Evolutionary conservation across 2,113 vertebrate genomes (phyloP).

Genomic region (Tychaedon coryphoeus): DNA sequence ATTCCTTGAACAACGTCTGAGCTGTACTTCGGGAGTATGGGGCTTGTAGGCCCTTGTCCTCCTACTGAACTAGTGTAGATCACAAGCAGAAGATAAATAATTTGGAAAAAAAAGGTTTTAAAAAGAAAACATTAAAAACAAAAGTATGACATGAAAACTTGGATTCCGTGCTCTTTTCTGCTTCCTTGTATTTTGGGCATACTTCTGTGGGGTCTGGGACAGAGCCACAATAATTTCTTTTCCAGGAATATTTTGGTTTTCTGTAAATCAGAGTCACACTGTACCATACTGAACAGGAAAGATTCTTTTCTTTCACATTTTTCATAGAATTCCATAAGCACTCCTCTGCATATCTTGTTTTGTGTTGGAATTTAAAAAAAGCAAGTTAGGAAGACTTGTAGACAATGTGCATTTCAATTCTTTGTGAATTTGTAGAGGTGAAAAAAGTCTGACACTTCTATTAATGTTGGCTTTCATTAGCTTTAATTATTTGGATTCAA

Average conservation of each 20-base stretch:
- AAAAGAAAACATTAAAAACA: neutral
- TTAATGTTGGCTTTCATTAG: neutral
- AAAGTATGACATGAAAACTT: neutral
- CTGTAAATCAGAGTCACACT: neutral
- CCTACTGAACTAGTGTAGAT: neutral
- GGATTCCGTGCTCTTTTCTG: neutral
- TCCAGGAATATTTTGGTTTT: neutral
- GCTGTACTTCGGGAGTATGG: neutral
- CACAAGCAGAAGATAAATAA: neutral
- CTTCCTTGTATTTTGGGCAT: neutral
- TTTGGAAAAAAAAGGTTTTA: neutral
- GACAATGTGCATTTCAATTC: neutral
- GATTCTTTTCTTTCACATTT: neutral
- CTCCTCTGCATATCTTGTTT: neutral
- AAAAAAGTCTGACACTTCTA: neutral
- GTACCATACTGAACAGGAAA: neutral
- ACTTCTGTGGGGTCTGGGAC: neutral
- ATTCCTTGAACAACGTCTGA: neutral
- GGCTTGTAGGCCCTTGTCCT: neutral
- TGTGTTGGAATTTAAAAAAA: neutral
- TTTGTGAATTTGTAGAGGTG: neutral
- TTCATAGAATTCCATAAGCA: neutral
- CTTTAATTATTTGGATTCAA: neutral
- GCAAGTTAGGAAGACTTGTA: neutral
- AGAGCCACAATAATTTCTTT: neutral